Evolutionary conservation across 2,797 vertebrate genomes (phyloP).

Genomic region (Hipposideros larvatus): DNA sequence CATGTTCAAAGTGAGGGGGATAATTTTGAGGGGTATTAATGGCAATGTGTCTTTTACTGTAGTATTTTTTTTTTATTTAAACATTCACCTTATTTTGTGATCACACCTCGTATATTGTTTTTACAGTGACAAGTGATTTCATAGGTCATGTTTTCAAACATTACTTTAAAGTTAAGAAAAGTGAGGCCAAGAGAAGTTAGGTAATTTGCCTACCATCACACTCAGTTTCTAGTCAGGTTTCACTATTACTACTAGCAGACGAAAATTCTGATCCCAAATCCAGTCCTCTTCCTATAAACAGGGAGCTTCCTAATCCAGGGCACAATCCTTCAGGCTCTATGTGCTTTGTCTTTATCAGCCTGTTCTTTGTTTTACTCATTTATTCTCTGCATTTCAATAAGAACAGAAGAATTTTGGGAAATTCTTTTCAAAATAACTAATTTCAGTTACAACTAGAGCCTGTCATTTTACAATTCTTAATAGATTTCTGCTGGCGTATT

Average conservation of each 20-base stretch:
- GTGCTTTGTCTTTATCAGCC: not conserved
- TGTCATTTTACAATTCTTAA: not conserved
- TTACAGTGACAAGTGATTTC: not conserved
- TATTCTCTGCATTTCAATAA: not conserved
- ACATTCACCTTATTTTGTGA: too few species aligned
- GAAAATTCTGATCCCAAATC: not conserved
- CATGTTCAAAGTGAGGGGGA: too few species aligned
- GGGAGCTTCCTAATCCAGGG: not conserved
- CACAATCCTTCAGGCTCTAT: not conserved
- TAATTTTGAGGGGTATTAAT: too few species aligned
- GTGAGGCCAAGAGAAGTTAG: not conserved
- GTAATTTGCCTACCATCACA: not conserved
- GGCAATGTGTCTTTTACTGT: too few species aligned
- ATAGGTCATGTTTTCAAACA: constrained; percentile 1
- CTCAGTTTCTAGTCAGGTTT: not conserved
- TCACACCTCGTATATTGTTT: not conserved
- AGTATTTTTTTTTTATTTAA: too few species aligned
- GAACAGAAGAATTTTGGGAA: not conserved
- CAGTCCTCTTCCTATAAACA: not conserved
- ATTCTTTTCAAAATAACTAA: constrained; percentile 11
- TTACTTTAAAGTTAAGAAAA: constrained; percentile 30
- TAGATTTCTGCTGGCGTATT: not conserved
- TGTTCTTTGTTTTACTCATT: not conserved
- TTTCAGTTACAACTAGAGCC: not conserved
- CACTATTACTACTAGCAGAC: not conserved